phyloP scores from a whole-genome alignment of 2,888 invertebrate genomes.

The Embidobia sp. region DNA sequence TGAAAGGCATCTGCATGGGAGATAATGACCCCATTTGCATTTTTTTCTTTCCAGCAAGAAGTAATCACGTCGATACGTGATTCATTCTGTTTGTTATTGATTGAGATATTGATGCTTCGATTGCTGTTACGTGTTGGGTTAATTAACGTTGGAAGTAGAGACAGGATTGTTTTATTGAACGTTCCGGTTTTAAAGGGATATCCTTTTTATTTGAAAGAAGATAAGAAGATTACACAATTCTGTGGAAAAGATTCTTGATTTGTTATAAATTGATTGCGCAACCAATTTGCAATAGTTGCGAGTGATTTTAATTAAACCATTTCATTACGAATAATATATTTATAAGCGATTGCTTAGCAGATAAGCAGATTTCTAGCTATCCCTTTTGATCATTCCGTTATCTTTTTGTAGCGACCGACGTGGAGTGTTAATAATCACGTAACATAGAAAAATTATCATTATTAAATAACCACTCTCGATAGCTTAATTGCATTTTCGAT shows the following conservation, averaged over 20 bases:
- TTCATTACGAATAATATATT: constrained; percentile 29
- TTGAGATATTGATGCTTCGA: constrained; percentile 60
- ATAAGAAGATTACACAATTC: constrained; percentile 36
- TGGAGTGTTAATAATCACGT: not conserved
- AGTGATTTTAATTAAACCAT: constrained; percentile 57
- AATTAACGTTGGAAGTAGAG: constrained; percentile 48
- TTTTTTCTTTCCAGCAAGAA: constrained; percentile 28
- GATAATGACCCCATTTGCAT: constrained; percentile 62
- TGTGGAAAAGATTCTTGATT: constrained; percentile 21
- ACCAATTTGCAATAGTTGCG: constrained; percentile 18
- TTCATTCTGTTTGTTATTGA: constrained; percentile 61
- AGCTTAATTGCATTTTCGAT: no score
- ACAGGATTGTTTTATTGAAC: constrained; percentile 51
- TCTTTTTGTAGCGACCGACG: constrained; percentile 2
- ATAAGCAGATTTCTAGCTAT: constrained; percentile 23
- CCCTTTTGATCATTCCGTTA: constrained; percentile 18
- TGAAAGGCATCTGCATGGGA: constrained; percentile 62
- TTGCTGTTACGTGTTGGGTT: constrained; percentile 60
- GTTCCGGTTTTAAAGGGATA: constrained; percentile 36
- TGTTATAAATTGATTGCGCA: constrained; percentile 19
- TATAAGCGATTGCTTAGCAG: constrained; percentile 10
- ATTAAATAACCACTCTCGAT: no score
- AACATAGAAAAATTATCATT: constrained; percentile 1
- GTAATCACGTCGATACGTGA: constrained; percentile 42
- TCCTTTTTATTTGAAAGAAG: constrained; percentile 24